Base-by-base conservation (phyloP, 1,140 invertebrate genomes). In the Marisa cornuarietis region DNA sequence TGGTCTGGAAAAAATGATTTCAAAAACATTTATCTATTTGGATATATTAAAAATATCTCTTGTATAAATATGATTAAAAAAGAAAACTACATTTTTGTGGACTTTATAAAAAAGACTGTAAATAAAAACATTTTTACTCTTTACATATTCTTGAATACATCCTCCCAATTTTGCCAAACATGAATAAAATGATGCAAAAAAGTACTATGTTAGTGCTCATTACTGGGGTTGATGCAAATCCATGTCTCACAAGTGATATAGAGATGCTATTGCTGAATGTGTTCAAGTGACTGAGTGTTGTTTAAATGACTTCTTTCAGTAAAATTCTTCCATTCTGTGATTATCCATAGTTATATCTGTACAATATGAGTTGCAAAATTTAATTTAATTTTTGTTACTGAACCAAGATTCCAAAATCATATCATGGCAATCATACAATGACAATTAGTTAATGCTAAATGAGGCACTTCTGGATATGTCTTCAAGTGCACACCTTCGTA, bases 401-500 rank as follows among this genome's bases (percentile, higher is more conserved):
- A n/a, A n/a, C n/a, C n/a, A n/a, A n/a, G n/a, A n/a, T n/a, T n/a
- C n/a, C n/a, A n/a, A 65, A 65, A 65, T 22, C 63, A 65, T 20
- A 24, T 22, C 7, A 65, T 42, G 31, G 31, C 5, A 42, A 42
- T 0, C 31, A 42, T 42, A 42, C 31, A 63, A n/a, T 63, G 18
- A 63, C 1, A 20, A 18, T 7, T 20, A n/a, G 18, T 63, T 20
- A 18, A 63, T 63, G 18, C 62, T 20, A 7, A 63, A 63, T n/a
- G 18, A 7, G n/a, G 3, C 62, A 63, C 62, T 20, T n/a, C 18
- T n/a, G n/a, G 4, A 7, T 7, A 26, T 31, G 62, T n/a, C 18
- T 63, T 18, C 62, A 63, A 18, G 62, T 4, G 26, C 65, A 31
- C 65, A 31, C 65, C 3, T 68, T 20, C 14, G 51, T 20, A 90